These are phyloP conservation scores for Aurelia coerulea DNA, from an alignment of 30 jellyfish, hydroid and myxozoan genomes.

Conservation along the genomic window DNA sequence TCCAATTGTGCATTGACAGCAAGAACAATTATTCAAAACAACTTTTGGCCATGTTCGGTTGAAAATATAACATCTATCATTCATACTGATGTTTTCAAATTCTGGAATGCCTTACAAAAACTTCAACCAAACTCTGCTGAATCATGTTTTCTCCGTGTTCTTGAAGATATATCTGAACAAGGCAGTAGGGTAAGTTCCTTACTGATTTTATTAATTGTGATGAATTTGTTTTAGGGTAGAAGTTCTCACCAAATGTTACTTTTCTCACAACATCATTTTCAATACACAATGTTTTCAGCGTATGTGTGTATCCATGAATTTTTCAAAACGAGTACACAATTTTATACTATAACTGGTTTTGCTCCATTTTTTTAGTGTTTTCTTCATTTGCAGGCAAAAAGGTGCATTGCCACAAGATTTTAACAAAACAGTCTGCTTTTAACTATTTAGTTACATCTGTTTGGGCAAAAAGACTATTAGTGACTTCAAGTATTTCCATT, in stretches of 20 bases:
- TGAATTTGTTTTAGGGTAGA: not conserved
- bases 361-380: too few species aligned
- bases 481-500: not conserved
- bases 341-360: too few species aligned
- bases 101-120: slow-evolving; percentile 25
- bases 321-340: too few species aligned
- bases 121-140: slow-evolving; percentile 4
- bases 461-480: too few species aligned
- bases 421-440: not conserved
- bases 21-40: slow-evolving; percentile 34
- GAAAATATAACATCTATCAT: slow-evolving; percentile 15
- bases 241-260: not conserved
- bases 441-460: not conserved
- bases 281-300: too few species aligned
- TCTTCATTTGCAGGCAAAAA: too few species aligned
- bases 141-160: slow-evolving; percentile 31
- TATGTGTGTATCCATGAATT: too few species aligned
- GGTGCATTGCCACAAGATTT: too few species aligned
- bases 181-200: slow-evolving; percentile 30
- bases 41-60: slow-evolving; percentile 39
- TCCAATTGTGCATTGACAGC: slow-evolving; percentile 1
- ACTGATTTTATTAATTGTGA: not conserved
- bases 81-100: slow-evolving; percentile 35
- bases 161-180: slow-evolving; percentile 7
- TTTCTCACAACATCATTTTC: not conserved